These are phyloP conservation scores for Sympetrum striolatum DNA, from an alignment of 2,888 invertebrate genomes.

Conservation along the genomic window DNA sequence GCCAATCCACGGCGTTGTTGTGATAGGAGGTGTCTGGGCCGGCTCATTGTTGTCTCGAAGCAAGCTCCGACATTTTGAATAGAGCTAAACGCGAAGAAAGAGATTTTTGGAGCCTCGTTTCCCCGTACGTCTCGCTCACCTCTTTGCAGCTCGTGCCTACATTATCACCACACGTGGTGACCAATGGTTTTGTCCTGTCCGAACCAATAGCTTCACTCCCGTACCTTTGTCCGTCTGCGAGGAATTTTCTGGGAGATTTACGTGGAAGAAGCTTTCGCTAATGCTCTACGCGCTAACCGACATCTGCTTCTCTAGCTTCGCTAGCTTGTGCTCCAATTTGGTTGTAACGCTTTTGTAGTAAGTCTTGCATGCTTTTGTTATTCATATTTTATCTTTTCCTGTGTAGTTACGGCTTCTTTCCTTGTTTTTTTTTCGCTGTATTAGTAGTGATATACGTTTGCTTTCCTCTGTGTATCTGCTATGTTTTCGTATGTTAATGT, in stretches of 20 bases:
- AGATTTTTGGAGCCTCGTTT: slow-evolving; percentile 12
- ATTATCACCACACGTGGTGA: slow-evolving; percentile 7
- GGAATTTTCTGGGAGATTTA: not conserved
- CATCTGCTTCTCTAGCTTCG: not conserved
- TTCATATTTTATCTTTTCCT: not conserved
- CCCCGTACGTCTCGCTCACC: not conserved
- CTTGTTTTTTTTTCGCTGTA: too few relatives aligned
- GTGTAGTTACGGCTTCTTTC: too few relatives aligned
- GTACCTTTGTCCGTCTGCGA: not conserved
- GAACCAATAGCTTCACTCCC: slow-evolving; percentile 6
- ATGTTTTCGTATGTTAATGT: too few relatives aligned
- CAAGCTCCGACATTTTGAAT: slow-evolving; percentile 30
- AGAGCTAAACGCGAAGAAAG: slow-evolving; percentile 10
- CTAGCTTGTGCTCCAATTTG: not conserved
- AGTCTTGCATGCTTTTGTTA: not conserved
- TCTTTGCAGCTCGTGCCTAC: not conserved
- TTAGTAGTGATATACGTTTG: too few relatives aligned
- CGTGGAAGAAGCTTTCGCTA: not conserved
- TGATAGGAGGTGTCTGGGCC: slow-evolving; percentile 24
- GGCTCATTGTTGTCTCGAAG: slow-evolving; percentile 1
- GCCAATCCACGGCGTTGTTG: slow-evolving; percentile 28
- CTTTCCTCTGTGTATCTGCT: too few relatives aligned
- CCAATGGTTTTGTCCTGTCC: slow-evolving; percentile 12
- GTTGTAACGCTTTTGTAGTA: not conserved
- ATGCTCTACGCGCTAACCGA: not conserved